Conservation (phyloP, 1,140 invertebrate species). For the Drosophila pseudoobscura region DNA sequence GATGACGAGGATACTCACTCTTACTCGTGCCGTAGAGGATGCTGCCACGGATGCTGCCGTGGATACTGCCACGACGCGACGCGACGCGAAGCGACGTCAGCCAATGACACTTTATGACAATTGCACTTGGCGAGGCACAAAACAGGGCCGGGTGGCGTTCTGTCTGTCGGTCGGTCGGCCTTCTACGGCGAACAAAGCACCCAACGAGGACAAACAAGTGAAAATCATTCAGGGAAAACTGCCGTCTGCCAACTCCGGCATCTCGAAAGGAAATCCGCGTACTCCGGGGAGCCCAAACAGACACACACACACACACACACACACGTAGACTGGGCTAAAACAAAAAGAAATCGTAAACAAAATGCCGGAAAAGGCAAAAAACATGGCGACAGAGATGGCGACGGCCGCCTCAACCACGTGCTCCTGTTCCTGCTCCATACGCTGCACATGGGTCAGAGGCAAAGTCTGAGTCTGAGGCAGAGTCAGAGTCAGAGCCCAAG, state of each 20-base stretch:
- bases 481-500: not conserved
- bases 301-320: constrained; percentile 6
- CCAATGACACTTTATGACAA: constrained; percentile 82
- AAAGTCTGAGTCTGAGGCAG: too few relatives aligned
- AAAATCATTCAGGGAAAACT: constrained; percentile 77
- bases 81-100: constrained; percentile 52
- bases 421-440: constrained; percentile 43
- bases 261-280: constrained; percentile 71
- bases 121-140: constrained; percentile 72
- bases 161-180: not conserved
- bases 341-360: constrained; percentile 73
- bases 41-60: too few relatives aligned
- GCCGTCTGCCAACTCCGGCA: constrained; percentile 57
- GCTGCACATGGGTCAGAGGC: constrained; percentile 46
- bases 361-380: constrained; percentile 80
- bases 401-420: constrained; percentile 49
- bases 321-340: not conserved
- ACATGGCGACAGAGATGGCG: constrained; percentile 60
- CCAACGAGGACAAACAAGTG: constrained; percentile 64
- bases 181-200: constrained; percentile 40
- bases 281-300: constrained; percentile 27
- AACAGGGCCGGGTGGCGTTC: constrained; percentile 26
- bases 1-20: constrained; percentile 6
- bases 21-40: not conserved
- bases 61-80: not conserved